These are phyloP conservation scores for Sphecodes monilicornis DNA, from an alignment of 2,888 invertebrate genomes.

Conservation along the genomic window DNA sequence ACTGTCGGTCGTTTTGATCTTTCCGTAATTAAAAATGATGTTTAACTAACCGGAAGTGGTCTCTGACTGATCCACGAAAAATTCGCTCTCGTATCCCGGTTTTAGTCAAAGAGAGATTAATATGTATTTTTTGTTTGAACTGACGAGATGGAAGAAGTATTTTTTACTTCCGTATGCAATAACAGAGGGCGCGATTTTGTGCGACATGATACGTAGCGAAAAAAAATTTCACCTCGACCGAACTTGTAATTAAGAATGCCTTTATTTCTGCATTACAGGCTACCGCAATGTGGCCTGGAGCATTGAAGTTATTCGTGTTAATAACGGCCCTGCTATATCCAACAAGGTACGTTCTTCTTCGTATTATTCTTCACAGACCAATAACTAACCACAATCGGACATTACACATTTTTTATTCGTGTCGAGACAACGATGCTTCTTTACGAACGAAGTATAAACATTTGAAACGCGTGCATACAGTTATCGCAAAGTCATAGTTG, in stretches of 20 bases:
- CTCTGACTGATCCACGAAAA: background rate
- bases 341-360: constrained; percentile 77
- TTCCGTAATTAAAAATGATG: background rate
- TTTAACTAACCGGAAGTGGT: background rate
- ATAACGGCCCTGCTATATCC: constrained; percentile 81
- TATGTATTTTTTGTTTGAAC: no score
- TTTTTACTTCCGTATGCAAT: background rate
- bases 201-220: background rate
- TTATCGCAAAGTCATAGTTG: background rate
- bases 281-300: constrained; percentile 84
- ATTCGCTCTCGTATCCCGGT: background rate
- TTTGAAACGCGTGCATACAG: background rate
- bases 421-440: background rate
- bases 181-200: background rate
- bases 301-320: constrained; percentile 82
- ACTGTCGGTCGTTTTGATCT: no score
- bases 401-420: background rate
- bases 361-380: background rate
- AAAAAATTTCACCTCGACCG: background rate
- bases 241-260: background rate
- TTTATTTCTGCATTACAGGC: constrained; percentile 77
- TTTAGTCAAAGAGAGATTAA: background rate
- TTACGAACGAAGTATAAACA: background rate
- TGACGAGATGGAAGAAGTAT: background rate
- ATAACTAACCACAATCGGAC: background rate